These are phyloP conservation scores for Neodiprion virginianus DNA, from an alignment of 1,140 invertebrate genomes.

Conservation along the genomic window DNA sequence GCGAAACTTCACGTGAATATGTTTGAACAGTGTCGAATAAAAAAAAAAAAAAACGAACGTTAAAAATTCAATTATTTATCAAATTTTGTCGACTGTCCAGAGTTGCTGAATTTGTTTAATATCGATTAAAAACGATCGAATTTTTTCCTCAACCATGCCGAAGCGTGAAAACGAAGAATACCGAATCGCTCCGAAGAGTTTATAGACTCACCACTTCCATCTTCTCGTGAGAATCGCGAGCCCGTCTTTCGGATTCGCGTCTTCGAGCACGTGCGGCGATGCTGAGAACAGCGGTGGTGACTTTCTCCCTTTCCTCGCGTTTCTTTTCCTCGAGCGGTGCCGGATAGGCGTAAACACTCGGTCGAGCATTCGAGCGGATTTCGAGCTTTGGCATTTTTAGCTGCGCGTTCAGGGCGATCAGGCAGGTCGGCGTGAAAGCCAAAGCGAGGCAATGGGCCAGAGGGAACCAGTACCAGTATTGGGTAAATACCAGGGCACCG, in stretches of 20 bases:
- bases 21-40: too few species aligned
- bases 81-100: too few species aligned
- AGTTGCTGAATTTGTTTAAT: too few species aligned
- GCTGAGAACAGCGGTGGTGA: conserved; percentile 95
- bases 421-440: conserved; percentile 94
- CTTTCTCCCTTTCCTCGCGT: conserved; percentile 93
- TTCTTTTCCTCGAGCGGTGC: conserved; percentile 98
- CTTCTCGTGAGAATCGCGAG: conserved; percentile 69
- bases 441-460: conserved; percentile 94
- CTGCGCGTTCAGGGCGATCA: conserved; percentile 94
- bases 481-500: conserved; percentile 97
- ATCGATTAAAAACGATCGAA: too few species aligned
- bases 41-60: too few species aligned
- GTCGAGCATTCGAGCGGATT: conserved; percentile 91
- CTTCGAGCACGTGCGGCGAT: conserved; percentile 92
- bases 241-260: conserved; percentile 71
- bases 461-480: conserved; percentile 99
- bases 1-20: too few species aligned
- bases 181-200: neutral
- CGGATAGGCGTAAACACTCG: conserved; percentile 96
- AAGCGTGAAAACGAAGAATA: neutral
- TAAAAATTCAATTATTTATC: too few species aligned
- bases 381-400: conserved; percentile 98
- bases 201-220: conserved; percentile 71
- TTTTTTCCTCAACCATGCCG: too few species aligned